Conservation (phyloP, 2,113 vertebrate genomes). For the Solea senegalensis region DNA sequence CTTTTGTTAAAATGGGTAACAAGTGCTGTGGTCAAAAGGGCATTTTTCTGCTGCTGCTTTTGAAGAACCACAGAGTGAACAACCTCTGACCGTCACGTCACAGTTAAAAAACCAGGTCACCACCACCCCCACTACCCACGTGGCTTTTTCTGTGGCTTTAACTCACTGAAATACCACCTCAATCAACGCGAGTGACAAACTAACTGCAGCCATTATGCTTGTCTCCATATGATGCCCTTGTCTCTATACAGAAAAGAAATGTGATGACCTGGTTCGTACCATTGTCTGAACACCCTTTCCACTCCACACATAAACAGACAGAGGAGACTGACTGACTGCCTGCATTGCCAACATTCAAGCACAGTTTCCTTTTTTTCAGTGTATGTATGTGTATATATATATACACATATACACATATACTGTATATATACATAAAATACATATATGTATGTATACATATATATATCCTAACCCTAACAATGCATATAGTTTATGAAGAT, state of each 20-base stretch:
- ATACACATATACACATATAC: no score
- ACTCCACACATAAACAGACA: constrained; percentile 65
- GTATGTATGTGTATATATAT: no score
- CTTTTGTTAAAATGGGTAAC: neutral
- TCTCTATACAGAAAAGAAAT: constrained; percentile 75
- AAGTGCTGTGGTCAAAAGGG: neutral
- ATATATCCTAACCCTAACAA: no score
- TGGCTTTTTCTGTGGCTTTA: constrained; percentile 12
- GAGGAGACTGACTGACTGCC: constrained; percentile 38
- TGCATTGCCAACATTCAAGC: neutral
- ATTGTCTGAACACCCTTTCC: constrained; percentile 74
- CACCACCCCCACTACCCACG: neutral
- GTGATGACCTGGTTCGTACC: constrained; percentile 80
- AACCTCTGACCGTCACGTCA: constrained; percentile 1
- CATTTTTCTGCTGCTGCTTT: neutral
- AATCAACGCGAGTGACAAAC: constrained; percentile 7
- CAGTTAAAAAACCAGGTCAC: neutral
- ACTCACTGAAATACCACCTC: constrained; percentile 29
- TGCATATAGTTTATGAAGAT: no score
- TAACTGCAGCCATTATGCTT: constrained; percentile 63
- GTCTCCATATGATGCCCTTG: constrained; percentile 63
- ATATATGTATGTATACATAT: no score
- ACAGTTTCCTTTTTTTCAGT: constrained; percentile 31
- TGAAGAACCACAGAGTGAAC: neutral
- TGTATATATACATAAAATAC: no score